These are phyloP conservation scores for Cotesia chilonis DNA, from an alignment of 1,140 invertebrate species.

Conservation along the genomic window DNA sequence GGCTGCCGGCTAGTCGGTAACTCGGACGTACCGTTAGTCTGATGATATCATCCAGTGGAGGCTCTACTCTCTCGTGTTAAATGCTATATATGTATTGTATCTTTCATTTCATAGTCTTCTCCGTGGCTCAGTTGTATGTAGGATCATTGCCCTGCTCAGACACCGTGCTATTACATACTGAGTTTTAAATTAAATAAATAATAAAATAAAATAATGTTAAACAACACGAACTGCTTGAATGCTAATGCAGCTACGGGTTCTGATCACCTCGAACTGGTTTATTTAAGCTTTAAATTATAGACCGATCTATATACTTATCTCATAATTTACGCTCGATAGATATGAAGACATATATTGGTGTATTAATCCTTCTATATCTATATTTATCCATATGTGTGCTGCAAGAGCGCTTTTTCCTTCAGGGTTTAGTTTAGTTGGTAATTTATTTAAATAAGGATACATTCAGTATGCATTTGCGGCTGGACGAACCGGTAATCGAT, in stretches of 20 bases:
- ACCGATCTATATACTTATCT: too few species aligned
- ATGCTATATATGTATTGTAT: neutral
- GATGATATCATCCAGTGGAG: conserved; percentile 30
- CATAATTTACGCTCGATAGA: too few species aligned
- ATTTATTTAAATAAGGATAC: neutral
- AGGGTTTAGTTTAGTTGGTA: conserved; percentile 30
- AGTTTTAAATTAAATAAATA: conserved; percentile 17
- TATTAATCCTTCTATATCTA: too few species aligned
- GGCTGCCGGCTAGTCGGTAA: conserved; percentile 42
- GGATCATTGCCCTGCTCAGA: conserved; percentile 30
- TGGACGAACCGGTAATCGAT: conserved; percentile 27
- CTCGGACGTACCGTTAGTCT: conserved; percentile 55
- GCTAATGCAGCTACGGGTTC: too few species aligned
- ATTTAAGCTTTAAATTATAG: too few species aligned
- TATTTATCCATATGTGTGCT: too few species aligned
- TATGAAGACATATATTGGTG: too few species aligned
- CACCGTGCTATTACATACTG: neutral
- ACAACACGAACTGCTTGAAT: too few species aligned
- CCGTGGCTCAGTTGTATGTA: neutral
- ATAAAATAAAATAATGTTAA: too few species aligned
- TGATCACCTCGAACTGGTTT: too few species aligned
- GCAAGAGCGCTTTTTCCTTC: neutral
- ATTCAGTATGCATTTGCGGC: conserved; percentile 11
- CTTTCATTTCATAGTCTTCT: neutral
- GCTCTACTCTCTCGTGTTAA: neutral